Conservation (phyloP, 2,113 vertebrate genomes). For the Corythornis vintsioides region DNA sequence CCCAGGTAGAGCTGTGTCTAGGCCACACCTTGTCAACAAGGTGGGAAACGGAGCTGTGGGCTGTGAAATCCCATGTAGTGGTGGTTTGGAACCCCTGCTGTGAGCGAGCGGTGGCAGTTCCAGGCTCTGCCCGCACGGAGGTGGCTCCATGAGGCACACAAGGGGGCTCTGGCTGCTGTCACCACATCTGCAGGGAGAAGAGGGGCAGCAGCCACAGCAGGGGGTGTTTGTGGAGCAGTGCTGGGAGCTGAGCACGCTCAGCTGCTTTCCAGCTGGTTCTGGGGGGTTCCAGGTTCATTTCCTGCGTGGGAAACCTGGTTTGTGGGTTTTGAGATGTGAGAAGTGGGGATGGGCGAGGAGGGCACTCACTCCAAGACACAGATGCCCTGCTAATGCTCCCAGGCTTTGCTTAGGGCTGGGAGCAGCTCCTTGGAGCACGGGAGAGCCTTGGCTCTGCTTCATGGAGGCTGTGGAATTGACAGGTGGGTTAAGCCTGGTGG, state of each 20-base stretch:
- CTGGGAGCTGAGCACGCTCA: neutral
- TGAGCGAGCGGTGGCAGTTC: neutral
- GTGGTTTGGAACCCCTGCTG: neutral
- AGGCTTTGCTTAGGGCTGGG: neutral
- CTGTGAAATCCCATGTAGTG: neutral
- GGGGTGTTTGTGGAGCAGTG: neutral
- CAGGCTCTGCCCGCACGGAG: neutral
- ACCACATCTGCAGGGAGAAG: no score
- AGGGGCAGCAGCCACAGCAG: neutral
- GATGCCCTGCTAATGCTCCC: neutral
- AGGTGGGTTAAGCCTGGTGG: neutral
- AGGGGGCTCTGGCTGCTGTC: no score
- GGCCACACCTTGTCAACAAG: neutral
- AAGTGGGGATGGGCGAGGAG: neutral
- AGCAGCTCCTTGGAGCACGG: neutral
- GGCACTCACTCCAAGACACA: neutral
- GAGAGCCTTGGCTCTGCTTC: neutral
- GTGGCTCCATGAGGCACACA: neutral
- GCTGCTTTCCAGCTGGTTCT: no score
- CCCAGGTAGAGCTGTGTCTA: fast-evolving
- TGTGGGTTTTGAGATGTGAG: neutral
- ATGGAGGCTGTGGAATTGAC: neutral
- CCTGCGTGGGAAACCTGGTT: neutral
- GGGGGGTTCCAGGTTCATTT: neutral
- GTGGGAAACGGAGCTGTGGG: neutral